Conservation (phyloP, 2,113 vertebrate species). For the Anas platyrhynchos region DNA sequence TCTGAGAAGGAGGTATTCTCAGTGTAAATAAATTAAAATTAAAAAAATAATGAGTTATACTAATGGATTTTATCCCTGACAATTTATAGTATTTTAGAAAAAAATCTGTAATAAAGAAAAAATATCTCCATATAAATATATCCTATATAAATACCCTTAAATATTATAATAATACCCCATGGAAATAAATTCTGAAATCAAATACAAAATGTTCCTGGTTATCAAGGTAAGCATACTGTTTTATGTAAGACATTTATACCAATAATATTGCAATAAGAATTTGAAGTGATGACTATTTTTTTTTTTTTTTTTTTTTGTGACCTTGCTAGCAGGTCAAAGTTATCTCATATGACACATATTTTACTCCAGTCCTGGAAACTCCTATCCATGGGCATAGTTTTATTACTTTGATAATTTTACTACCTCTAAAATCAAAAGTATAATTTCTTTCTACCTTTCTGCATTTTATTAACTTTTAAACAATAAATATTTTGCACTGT, state of each 20-base stretch:
- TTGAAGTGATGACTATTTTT: not conserved
- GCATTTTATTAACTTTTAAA: not conserved
- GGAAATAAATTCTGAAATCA: not conserved
- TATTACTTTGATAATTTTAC: not conserved
- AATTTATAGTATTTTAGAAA: constrained; percentile 13
- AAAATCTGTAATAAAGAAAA: constrained; percentile 16
- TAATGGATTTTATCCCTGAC: constrained; percentile 48
- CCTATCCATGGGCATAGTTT: not conserved
- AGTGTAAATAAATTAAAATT: constrained; percentile 65
- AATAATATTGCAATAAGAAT: not conserved
- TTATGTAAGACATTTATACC: not conserved
- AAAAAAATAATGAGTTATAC: constrained; percentile 37
- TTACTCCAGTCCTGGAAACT: not conserved
- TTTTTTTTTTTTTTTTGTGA: too few relatives aligned
- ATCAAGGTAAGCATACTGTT: not conserved
- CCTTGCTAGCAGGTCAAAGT: not conserved
- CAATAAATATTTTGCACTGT: not conserved
- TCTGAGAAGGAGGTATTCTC: constrained; percentile 37
- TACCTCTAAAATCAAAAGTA: not conserved
- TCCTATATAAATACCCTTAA: not conserved
- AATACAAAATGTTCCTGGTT: not conserved
- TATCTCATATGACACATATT: not conserved
- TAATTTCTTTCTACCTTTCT: not conserved
- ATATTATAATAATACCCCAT: not conserved
- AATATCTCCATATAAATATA: not conserved